These are phyloP conservation scores for Apis dorsata DNA, from an alignment of 1,140 invertebrate genomes.

Conservation along the genomic window DNA sequence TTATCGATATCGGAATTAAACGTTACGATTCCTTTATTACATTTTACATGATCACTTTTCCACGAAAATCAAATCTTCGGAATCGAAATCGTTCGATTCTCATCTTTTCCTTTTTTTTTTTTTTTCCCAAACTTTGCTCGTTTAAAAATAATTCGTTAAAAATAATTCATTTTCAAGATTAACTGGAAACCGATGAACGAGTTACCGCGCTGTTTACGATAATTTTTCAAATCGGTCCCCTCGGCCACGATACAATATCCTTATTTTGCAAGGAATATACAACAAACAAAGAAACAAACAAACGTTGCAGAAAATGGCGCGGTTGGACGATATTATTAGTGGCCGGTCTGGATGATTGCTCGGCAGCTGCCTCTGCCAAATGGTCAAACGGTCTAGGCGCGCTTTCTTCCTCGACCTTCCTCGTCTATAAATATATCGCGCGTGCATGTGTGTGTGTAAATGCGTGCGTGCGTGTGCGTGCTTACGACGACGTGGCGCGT, in stretches of 20 bases:
- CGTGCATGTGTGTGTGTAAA: too few relatives aligned
- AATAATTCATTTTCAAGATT: too few relatives aligned
- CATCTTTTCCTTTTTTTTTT: too few relatives aligned
- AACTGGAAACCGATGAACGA: too few relatives aligned
- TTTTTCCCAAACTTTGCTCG: too few relatives aligned
- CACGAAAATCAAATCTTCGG: too few relatives aligned
- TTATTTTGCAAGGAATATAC: conserved; percentile 40
- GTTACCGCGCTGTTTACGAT: not conserved
- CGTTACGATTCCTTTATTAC: too few relatives aligned
- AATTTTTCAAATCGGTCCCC: not conserved
- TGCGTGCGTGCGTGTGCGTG: conserved; percentile 24
- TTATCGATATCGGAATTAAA: too few relatives aligned
- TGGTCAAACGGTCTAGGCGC: conserved; percentile 67
- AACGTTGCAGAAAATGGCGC: conserved; percentile 51
- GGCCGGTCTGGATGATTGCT: conserved; percentile 63
- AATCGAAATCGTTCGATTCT: too few relatives aligned
- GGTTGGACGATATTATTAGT: conserved; percentile 62
- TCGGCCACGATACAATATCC: not conserved
- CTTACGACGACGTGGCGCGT: conserved; percentile 57
- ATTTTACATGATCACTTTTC: too few relatives aligned
- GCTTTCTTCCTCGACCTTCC: conserved; percentile 65
- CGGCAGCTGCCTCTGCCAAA: conserved; percentile 66
- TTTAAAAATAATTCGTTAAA: too few relatives aligned
- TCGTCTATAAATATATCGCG: conserved; percentile 60
- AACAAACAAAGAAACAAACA: not conserved